These are phyloP conservation scores for Cynocephalus volans DNA, from an alignment of 2,113 vertebrate species.

Conservation along the genomic window DNA sequence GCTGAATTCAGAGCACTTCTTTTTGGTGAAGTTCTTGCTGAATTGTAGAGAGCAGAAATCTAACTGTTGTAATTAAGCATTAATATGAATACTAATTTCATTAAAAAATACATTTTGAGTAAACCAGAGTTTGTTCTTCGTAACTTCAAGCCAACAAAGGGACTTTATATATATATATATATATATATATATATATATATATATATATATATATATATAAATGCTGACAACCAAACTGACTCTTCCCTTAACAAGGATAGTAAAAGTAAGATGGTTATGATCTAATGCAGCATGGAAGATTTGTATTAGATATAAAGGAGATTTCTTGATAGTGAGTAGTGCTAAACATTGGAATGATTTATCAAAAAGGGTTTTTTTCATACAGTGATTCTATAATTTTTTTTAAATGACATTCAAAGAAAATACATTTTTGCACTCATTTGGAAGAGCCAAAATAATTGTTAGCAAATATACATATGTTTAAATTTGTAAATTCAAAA, in stretches of 20 bases:
- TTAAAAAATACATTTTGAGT: conserved; percentile 17
- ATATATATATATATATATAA: not conserved
- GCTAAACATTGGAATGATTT: conserved; percentile 48
- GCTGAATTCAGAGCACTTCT: conserved; percentile 11
- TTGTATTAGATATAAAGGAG: not conserved
- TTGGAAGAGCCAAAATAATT: conserved; percentile 66
- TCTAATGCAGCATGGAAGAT: not conserved
- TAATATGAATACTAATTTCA: conserved; percentile 20
- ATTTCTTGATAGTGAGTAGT: conserved; percentile 24
- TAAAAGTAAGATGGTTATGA: not conserved
- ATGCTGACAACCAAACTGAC: conserved; percentile 6
- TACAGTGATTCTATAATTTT: conserved; percentile 1
- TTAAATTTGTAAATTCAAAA: conserved; percentile 64
- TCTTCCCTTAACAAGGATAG: not conserved
- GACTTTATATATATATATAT: not conserved
- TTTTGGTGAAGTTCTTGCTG: not conserved
- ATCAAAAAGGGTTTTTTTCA: not conserved
- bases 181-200: too few species aligned
- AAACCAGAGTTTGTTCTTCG: not conserved
- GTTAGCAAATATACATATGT: conserved; percentile 50
- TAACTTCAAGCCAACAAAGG: conserved; percentile 7
- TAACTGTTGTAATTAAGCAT: conserved; percentile 15
- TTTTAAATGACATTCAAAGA: conserved; percentile 62
- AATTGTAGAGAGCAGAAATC: not conserved
- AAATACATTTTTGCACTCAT: conserved; percentile 69